These are phyloP conservation scores for Alaudala cheleensis DNA, from an alignment of 2,113 vertebrate genomes.

Conservation along the genomic window DNA sequence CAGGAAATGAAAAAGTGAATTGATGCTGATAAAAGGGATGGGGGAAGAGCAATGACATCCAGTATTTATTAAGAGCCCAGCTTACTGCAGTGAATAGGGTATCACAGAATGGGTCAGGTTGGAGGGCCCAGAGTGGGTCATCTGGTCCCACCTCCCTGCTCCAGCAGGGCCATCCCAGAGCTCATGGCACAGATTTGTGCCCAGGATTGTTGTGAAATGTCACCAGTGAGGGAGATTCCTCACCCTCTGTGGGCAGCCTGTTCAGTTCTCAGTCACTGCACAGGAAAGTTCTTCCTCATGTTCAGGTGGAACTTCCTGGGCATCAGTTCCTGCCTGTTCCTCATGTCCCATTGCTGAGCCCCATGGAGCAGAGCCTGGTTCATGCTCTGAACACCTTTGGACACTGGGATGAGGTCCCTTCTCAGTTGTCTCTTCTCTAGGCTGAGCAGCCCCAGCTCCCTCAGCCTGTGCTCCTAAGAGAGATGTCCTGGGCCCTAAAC, in stretches of 20 bases:
- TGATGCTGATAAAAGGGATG: background rate
- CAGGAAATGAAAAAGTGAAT: background rate
- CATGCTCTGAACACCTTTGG: background rate
- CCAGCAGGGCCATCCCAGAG: background rate
- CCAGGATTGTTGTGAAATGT: background rate
- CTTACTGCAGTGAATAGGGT: background rate
- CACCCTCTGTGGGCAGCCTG: background rate
- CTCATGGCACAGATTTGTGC: rapidly evolving
- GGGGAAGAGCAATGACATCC: background rate
- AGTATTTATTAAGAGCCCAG: background rate
- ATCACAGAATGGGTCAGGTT: background rate
- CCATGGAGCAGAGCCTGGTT: background rate
- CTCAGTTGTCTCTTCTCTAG: background rate
- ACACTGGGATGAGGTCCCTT: background rate
- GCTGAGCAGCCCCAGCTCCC: background rate
- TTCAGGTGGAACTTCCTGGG: background rate
- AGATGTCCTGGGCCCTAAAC: background rate
- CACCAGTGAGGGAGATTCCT: background rate
- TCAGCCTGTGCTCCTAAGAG: background rate
- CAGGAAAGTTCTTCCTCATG: background rate
- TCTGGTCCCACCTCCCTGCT: background rate
- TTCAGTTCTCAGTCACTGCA: background rate
- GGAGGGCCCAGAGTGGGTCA: background rate
- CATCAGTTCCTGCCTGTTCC: background rate
- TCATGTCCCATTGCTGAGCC: background rate